Evolutionary conservation across 2,888 invertebrate species (phyloP).

Genomic region (Thysanoteuthis rhombus): DNA sequence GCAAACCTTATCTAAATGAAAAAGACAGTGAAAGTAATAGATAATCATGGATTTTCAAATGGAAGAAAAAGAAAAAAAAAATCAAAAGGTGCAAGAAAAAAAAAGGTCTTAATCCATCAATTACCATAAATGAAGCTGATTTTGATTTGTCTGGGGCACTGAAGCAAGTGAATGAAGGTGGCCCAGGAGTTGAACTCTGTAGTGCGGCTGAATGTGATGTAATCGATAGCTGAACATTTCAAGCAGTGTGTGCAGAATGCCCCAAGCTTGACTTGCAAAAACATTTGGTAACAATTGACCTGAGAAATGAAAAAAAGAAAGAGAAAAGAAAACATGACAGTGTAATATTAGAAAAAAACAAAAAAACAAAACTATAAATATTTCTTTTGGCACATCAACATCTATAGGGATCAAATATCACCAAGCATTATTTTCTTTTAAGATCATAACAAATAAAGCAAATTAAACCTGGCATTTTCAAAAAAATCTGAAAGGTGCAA

Average conservation of each 20-base stretch:
- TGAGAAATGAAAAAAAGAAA: conserved; percentile 66
- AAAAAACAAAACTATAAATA: too few species aligned
- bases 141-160: conserved; percentile 93
- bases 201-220: conserved; percentile 96
- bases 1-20: not conserved
- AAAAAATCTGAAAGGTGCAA: too few species aligned
- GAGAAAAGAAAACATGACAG: too few species aligned
- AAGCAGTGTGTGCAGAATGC: conserved; percentile 90
- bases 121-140: conserved; percentile 90
- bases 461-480: too few species aligned
- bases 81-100: not conserved
- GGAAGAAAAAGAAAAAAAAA: not conserved
- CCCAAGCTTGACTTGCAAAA: conserved; percentile 92
- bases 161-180: conserved; percentile 91
- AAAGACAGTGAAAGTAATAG: not conserved
- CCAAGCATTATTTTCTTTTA: too few species aligned
- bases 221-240: conserved; percentile 97
- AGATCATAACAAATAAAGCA: too few species aligned
- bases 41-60: not conserved
- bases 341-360: too few species aligned
- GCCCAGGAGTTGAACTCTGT: conserved; percentile 88
- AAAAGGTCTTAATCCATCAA: conserved; percentile 36
- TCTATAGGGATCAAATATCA: too few species aligned
- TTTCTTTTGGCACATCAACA: too few species aligned
- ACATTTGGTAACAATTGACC: conserved; percentile 89